Evolutionary conservation across 1,140 invertebrate species (phyloP).

Genomic region (Hycleus cichorii): DNA sequence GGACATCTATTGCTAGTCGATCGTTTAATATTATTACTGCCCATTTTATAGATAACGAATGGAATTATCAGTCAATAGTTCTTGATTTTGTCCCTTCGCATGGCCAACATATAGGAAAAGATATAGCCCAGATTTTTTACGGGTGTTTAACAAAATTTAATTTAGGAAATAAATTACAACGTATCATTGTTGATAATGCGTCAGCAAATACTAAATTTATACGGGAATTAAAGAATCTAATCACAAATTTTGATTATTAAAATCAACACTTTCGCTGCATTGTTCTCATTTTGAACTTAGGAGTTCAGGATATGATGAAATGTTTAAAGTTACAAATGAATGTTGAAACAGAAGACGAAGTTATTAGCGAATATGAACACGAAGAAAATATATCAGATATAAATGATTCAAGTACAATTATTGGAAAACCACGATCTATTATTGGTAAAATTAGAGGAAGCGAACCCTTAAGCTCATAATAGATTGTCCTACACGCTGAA

Average conservation of each 20-base stretch:
- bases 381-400: conserved; percentile 20
- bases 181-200: conserved; percentile 20
- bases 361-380: conserved; percentile 11
- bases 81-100: conserved; percentile 37
- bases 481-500: conserved; percentile 22
- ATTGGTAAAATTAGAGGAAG: conserved; percentile 33
- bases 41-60: conserved; percentile 37
- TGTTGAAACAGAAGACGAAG: conserved; percentile 21
- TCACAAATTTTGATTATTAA: neutral
- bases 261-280: neutral
- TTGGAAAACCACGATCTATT: conserved; percentile 28
- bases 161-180: conserved; percentile 31
- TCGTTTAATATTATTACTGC: conserved; percentile 34
- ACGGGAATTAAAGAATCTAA: neutral
- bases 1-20: conserved; percentile 30
- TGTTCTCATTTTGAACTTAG: neutral
- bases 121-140: conserved; percentile 35
- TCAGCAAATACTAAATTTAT: conserved; percentile 26
- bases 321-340: neutral
- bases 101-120: conserved; percentile 34
- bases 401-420: conserved; percentile 23
- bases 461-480: conserved; percentile 16
- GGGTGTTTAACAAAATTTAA: conserved; percentile 27
- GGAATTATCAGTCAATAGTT: conserved; percentile 31
- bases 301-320: neutral